A percentile compares a stretch with the other conserved stretches of the same genome.
Conservation (phyloP, 2,888 invertebrate species). For the Euplagia quadripunctaria region DNA sequence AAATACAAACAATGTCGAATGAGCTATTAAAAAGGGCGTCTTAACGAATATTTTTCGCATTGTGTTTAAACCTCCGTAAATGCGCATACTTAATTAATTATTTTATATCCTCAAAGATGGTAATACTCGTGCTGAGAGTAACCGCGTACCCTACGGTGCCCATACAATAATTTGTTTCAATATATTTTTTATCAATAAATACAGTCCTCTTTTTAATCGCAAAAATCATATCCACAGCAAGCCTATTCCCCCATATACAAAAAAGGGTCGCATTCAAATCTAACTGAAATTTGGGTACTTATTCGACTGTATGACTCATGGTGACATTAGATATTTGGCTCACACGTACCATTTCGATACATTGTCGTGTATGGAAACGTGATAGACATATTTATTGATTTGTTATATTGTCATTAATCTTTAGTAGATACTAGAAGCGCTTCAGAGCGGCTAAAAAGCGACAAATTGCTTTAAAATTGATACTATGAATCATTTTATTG, state of each 20-base stretch:
- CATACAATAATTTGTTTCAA: too few relatives aligned
- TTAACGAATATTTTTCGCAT: too few relatives aligned
- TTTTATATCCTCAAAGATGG: too few relatives aligned
- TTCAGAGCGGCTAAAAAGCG: constrained; percentile 14
- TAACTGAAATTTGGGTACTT: constrained; percentile 44
- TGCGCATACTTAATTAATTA: too few relatives aligned
- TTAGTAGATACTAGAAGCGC: constrained; percentile 36
- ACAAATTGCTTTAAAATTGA: background rate
- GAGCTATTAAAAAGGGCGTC: too few relatives aligned
- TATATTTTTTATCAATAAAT: too few relatives aligned
- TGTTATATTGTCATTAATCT: constrained; percentile 40
- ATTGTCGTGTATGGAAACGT: constrained; percentile 45
- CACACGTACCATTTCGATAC: constrained; percentile 39
- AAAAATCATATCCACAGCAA: constrained; percentile 25
- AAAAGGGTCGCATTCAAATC: constrained; percentile 18
- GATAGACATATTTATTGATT: constrained; percentile 43
- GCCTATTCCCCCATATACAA: background rate
- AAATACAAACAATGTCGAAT: too few relatives aligned
- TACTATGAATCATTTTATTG: background rate
- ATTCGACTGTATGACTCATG: constrained; percentile 42
- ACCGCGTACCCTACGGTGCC: too few relatives aligned
- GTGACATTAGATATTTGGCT: constrained; percentile 43
- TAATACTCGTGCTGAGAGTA: too few relatives aligned
- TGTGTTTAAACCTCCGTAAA: too few relatives aligned
- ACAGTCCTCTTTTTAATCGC: background rate